These are phyloP conservation scores for Diadumene lineata DNA, from an alignment of 92 coral and sea anemone species.

Conservation along the genomic window DNA sequence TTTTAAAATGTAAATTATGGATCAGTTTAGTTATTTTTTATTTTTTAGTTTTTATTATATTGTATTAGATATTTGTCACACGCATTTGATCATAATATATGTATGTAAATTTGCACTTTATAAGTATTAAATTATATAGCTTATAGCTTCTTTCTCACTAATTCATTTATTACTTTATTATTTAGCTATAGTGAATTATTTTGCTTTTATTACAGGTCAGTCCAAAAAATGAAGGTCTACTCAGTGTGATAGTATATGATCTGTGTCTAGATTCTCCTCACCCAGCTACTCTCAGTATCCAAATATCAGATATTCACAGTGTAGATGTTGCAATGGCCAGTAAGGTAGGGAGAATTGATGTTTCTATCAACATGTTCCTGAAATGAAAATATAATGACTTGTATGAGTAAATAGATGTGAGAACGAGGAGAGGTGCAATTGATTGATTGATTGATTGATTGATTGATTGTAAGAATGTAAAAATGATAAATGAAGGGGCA, in stretches of 20 bases:
- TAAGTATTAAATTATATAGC: too few species aligned
- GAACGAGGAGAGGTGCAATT: background rate
- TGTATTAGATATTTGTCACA: too few species aligned
- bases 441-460: background rate
- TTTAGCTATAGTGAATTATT: background rate
- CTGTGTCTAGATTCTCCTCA: slow-evolving; percentile 91
- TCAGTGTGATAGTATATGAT: slow-evolving; percentile 81
- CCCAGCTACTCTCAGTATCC: slow-evolving; percentile 81
- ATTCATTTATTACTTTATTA: background rate
- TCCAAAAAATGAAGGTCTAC: slow-evolving; percentile 77
- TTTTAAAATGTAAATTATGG: background rate
- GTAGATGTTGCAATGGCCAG: slow-evolving; percentile 81
- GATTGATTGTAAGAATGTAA: background rate
- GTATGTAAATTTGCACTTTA: too few species aligned
- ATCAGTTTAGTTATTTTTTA: background rate
- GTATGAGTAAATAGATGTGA: background rate
- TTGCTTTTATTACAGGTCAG: slow-evolving; percentile 48
- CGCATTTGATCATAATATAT: too few species aligned
- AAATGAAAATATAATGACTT: background rate
- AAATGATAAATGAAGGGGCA: background rate
- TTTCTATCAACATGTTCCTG: background rate
- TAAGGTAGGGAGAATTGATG: slow-evolving; percentile 60
- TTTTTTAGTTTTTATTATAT: background rate
- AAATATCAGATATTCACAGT: slow-evolving; percentile 86
- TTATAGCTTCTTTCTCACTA: background rate